These are phyloP conservation scores for Sisyra terminalis DNA, from an alignment of 2,888 invertebrate genomes.

Conservation along the genomic window DNA sequence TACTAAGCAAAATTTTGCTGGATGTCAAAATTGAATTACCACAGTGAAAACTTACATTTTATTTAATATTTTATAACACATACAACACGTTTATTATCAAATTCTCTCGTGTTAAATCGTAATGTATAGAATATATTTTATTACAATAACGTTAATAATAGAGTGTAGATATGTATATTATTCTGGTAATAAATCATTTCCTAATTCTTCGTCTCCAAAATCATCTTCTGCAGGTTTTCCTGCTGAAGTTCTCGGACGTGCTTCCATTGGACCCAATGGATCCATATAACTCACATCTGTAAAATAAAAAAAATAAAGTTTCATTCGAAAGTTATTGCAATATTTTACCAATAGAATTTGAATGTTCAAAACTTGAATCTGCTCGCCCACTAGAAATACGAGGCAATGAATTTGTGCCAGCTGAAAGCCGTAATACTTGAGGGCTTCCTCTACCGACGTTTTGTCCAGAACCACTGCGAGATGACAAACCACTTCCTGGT, in stretches of 20 bases:
- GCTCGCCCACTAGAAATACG: constrained; percentile 4
- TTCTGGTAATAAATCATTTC: constrained; percentile 56
- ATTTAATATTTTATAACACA: no score
- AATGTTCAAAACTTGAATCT: neutral
- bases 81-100: no score
- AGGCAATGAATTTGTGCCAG: constrained; percentile 17
- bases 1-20: no score
- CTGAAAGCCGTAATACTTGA: constrained; percentile 15
- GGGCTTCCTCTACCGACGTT: constrained; percentile 27
- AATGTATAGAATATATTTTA: neutral
- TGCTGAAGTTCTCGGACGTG: constrained; percentile 36
- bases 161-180: no score
- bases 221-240: constrained; percentile 41
- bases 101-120: no score
- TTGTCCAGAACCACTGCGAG: constrained; percentile 35
- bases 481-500: constrained; percentile 37
- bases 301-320: no score
- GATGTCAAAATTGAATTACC: no score
- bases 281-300: constrained; percentile 37
- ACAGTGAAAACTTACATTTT: no score
- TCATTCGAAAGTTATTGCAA: neutral
- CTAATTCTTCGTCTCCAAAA: constrained; percentile 57
- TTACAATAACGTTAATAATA: neutral
- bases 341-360: constrained; percentile 1
- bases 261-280: constrained; percentile 37